A percentile compares a stretch with the other conserved stretches of the same genome.
These are phyloP conservation scores for Arctopsyche grandis DNA, from an alignment of 1,140 invertebrate genomes.

Conservation along the genomic window DNA sequence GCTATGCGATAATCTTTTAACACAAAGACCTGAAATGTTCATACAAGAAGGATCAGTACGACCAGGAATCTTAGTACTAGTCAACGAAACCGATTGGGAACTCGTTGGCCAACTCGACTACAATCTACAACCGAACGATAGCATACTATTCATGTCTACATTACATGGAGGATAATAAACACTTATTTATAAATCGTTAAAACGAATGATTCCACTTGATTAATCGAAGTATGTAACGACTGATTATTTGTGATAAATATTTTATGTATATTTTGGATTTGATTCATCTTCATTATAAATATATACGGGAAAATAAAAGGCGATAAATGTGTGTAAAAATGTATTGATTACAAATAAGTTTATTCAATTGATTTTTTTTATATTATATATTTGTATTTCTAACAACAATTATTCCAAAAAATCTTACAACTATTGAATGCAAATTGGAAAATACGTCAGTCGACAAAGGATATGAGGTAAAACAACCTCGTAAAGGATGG, in stretches of 20 bases:
- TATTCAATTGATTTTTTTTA: not conserved
- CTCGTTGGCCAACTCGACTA: conserved; percentile 72
- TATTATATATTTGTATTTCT: conserved; percentile 2
- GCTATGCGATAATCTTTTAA: conserved; percentile 87
- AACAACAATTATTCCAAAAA: conserved; percentile 22
- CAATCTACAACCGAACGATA: conserved; percentile 65
- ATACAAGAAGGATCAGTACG: conserved; percentile 81
- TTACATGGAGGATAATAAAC: conserved; percentile 67
- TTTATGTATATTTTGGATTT: not conserved
- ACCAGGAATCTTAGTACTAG: conserved; percentile 90
- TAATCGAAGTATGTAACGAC: too few species aligned
- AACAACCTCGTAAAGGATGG: not conserved
- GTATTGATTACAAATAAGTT: conserved; percentile 29
- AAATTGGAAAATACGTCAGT: conserved; percentile 6
- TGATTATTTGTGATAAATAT: not conserved
- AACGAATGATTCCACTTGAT: not conserved
- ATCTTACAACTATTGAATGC: not conserved
- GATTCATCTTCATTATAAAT: too few species aligned
- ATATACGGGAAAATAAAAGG: not conserved
- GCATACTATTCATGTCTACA: conserved; percentile 70
- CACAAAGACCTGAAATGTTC: conserved; percentile 90
- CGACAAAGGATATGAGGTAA: conserved; percentile 13
- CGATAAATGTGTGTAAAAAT: conserved; percentile 13
- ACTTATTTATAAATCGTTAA: not conserved
- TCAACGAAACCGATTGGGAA: conserved; percentile 96